phyloP scores from a whole-genome alignment of 1,140 invertebrate genomes.

The Danaus melanippus region DNA sequence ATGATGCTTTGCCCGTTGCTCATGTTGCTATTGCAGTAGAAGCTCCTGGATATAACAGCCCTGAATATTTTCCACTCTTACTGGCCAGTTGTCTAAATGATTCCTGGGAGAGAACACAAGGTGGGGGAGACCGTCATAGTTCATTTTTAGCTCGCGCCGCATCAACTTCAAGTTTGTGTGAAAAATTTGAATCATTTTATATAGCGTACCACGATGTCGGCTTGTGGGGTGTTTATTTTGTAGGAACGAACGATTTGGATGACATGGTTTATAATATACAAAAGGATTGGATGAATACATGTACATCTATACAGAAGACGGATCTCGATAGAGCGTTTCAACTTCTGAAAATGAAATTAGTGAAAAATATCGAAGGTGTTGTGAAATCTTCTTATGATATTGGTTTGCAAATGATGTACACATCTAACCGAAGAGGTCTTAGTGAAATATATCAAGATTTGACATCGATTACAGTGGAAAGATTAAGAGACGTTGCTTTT shows the following conservation, averaged over 20 bases:
- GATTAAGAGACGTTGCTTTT: constrained; percentile 74
- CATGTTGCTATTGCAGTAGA: constrained; percentile 84
- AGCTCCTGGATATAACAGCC: constrained; percentile 54
- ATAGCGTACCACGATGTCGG: constrained; percentile 53
- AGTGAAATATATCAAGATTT: constrained; percentile 79
- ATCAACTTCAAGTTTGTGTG: constrained; percentile 36
- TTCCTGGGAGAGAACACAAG: constrained; percentile 43
- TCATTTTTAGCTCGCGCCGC: constrained; percentile 42
- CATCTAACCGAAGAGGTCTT: constrained; percentile 77
- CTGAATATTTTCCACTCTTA: constrained; percentile 35
- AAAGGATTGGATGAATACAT: constrained; percentile 57
- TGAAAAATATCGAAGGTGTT: constrained; percentile 81
- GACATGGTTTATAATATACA: constrained; percentile 47
- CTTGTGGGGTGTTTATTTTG: constrained; percentile 66
- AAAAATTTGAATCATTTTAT: constrained; percentile 64
- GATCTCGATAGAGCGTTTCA: constrained; percentile 54
- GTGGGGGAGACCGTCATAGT: constrained; percentile 40
- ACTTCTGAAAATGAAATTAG: constrained; percentile 56
- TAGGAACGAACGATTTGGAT: constrained; percentile 42
- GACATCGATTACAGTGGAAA: constrained; percentile 71
- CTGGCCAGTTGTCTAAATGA: constrained; percentile 36
- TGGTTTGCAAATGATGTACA: constrained; percentile 84
- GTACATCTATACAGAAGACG: constrained; percentile 28
- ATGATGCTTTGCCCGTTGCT: constrained; percentile 80
- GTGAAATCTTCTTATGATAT: constrained; percentile 87